Conservation (phyloP, 1,140 invertebrate genomes). For the Lepidotrigona ventralis region DNA sequence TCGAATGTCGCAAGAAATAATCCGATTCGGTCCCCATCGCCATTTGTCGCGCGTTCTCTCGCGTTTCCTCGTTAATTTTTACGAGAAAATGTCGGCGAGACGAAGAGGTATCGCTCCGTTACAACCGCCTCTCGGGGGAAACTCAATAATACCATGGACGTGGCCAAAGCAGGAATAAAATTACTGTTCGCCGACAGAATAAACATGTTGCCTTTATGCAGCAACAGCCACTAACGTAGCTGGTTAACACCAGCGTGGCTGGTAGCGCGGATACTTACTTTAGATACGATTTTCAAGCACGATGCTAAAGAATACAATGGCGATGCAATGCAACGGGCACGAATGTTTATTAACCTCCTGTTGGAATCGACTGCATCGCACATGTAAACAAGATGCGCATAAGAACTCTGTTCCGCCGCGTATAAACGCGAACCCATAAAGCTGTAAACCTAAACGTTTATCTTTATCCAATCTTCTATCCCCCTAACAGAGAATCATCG, state of each 20-base stretch:
- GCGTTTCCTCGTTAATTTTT: background rate
- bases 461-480: background rate
- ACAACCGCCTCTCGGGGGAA: background rate
- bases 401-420: background rate
- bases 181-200: background rate
- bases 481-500: background rate
- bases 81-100: background rate
- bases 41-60: too few species aligned
- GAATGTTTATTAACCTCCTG: slow-evolving; percentile 18
- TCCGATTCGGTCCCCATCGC: too few species aligned
- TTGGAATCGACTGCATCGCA: background rate
- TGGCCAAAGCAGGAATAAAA: slow-evolving; percentile 16
- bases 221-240: background rate
- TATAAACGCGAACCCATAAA: background rate
- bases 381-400: slow-evolving; percentile 1
- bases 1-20: too few species aligned
- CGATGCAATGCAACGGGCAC: background rate
- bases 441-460: background rate
- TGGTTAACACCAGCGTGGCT: background rate
- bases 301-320: slow-evolving; percentile 15
- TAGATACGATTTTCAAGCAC: background rate
- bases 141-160: background rate
- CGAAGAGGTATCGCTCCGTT: background rate
- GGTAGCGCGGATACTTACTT: background rate
- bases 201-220: background rate